Conservation (phyloP, 2,113 vertebrate species). For the Acanthisitta chloris region DNA sequence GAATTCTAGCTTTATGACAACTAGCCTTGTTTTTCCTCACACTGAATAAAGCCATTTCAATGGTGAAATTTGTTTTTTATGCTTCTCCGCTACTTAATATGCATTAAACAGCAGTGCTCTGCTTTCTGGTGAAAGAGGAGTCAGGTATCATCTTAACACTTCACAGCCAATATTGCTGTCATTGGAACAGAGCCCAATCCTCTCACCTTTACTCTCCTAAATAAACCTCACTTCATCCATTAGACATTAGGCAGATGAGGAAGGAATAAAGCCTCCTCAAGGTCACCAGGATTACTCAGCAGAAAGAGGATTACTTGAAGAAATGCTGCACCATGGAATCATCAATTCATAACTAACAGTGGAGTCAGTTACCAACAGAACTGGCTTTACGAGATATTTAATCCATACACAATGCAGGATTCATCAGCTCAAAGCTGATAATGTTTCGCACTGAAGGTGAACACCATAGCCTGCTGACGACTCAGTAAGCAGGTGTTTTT, state of each 20-base stretch:
- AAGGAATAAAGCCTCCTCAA: neutral
- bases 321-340: neutral
- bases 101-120: neutral
- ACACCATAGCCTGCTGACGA: neutral
- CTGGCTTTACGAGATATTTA: neutral
- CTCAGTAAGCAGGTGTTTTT: neutral
- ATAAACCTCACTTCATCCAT: neutral
- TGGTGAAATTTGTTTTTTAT: neutral
- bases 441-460: neutral
- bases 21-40: neutral
- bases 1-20: neutral
- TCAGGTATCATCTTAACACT: neutral
- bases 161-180: neutral
- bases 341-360: neutral
- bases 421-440: neutral
- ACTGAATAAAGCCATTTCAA: neutral
- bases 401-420: neutral
- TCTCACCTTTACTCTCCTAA: slow-evolving; percentile 7
- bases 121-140: neutral
- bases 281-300: neutral
- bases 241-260: neutral
- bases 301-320: neutral
- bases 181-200: neutral
- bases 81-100: neutral
- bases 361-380: neutral